These are phyloP conservation scores for Chelonus insularis DNA, from an alignment of 1,140 invertebrate genomes.

Conservation along the genomic window DNA sequence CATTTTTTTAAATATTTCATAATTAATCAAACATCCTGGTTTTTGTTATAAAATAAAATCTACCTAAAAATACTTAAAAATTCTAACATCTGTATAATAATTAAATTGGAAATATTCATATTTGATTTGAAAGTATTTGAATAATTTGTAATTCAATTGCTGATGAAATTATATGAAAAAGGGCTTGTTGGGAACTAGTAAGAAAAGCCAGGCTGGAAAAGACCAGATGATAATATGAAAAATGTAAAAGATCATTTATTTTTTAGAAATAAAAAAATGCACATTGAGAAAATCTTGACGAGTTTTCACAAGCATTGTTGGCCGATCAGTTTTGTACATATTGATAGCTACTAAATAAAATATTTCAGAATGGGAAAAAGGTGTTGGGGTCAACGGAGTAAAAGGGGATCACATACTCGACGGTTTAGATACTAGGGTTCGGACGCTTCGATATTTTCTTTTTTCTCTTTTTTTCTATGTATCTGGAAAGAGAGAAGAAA, in stretches of 20 bases:
- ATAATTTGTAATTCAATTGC: too few relatives aligned
- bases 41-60: too few relatives aligned
- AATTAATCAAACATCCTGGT: too few relatives aligned
- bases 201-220: background rate
- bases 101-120: too few relatives aligned
- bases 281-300: constrained; percentile 17
- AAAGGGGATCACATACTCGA: constrained; percentile 35
- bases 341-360: constrained; percentile 61
- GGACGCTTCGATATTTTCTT: background rate
- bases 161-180: too few relatives aligned
- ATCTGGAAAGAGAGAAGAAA: background rate
- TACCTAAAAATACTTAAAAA: too few relatives aligned
- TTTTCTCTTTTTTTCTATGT: background rate
- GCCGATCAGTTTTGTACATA: constrained; percentile 52
- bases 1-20: too few relatives aligned
- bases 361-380: constrained; percentile 37
- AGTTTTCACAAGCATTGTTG: constrained; percentile 41
- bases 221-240: background rate
- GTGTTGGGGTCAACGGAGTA: constrained; percentile 25
- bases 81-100: too few relatives aligned
- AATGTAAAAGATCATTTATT: background rate
- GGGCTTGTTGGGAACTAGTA: too few relatives aligned
- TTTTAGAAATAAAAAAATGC: background rate
- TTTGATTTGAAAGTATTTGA: too few relatives aligned
- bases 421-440: constrained; percentile 31